Evolutionary conservation across 2,113 vertebrate species (phyloP), one percentile per base, ranked within the genome.

Genomic region (Neolamprologus ventralis): DNA sequence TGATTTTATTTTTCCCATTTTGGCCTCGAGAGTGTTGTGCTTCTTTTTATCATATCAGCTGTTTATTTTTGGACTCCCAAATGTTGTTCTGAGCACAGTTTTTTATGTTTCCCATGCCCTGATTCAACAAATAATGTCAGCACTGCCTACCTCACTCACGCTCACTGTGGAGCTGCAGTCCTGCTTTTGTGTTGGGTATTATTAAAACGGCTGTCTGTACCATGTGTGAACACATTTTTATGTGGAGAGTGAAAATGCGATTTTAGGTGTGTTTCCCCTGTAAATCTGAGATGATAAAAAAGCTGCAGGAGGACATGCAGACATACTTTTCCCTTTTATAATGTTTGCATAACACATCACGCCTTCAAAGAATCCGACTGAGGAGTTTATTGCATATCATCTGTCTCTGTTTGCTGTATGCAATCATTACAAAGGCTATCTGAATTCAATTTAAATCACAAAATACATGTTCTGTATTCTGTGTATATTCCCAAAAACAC

Each of bases 11-110:
- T 73, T 87, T 89, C 83, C 83, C 81, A 58, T 82, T 88, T 40
- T n/a, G 58, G 49, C 81, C 10, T 79, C 83, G 1, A 35, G 85
- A n/a, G 86, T 63, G 17, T 65, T 54, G 85, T 81, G 37, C 81
- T 58, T 83, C 42, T 86, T 73, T 88, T 84, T 33, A 87, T 86
- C 68, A 31, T 31, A 89, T 82, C 53, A 90, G 79, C 85, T 60
- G 49, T 90, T 87, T 91, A 90, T 91, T 94, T 94, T 80, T 80
- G 65, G 81, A 1, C 47, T 85, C 23, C 35, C 55, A 65, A 81
- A 82, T 80, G 84, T 81, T 88, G 54, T 88, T 82, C 78, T 2
- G 19, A 90, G 84, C 63, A 11, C 55, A 60, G n/a, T 42, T 45
- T 35, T 3, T 3, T 13, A 3, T 51, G 19, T 55, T 79, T 80